Evolutionary conservation across 2,888 invertebrate genomes (phyloP).

Genomic region (Drosophila recens): DNA sequence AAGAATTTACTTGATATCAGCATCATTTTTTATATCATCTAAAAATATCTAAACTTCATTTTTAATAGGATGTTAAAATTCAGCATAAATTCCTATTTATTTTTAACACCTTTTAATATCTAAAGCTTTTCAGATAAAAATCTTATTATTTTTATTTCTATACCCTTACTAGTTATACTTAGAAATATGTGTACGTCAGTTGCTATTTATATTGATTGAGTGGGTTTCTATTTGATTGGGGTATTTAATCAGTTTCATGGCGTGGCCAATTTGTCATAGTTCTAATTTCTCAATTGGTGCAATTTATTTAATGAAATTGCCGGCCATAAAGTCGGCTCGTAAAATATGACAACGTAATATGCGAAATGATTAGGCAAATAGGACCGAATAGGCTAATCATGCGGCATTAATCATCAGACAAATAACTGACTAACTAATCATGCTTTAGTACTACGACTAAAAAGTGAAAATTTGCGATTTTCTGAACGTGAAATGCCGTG

Average conservation of each 20-base stretch:
- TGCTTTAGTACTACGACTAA: constrained; percentile 33
- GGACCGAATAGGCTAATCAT: constrained; percentile 35
- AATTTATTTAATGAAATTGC: constrained; percentile 59
- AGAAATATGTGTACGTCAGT: not conserved
- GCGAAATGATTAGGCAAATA: constrained; percentile 36
- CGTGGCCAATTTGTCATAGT: constrained; percentile 25
- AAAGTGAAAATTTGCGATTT: constrained; percentile 75
- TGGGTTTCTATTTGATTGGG: constrained; percentile 19
- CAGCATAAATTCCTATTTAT: too few species aligned
- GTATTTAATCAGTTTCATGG: constrained; percentile 36
- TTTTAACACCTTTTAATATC: not conserved
- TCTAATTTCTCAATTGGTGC: constrained; percentile 42
- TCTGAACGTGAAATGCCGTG: constrained; percentile 29
- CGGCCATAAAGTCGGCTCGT: constrained; percentile 50
- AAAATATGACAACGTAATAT: constrained; percentile 57
- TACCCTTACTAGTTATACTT: not conserved
- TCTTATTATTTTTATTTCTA: not conserved
- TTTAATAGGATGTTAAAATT: too few species aligned
- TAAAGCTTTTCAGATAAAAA: not conserved
- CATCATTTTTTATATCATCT: too few species aligned
- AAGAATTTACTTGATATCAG: too few species aligned
- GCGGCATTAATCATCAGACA: constrained; percentile 44
- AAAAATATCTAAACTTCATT: too few species aligned
- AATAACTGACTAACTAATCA: constrained; percentile 41
- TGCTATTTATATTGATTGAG: constrained; percentile 15